These are phyloP conservation scores for Cyclargus thomasi DNA, from an alignment of 1,140 invertebrate species.

Conservation along the genomic window DNA sequence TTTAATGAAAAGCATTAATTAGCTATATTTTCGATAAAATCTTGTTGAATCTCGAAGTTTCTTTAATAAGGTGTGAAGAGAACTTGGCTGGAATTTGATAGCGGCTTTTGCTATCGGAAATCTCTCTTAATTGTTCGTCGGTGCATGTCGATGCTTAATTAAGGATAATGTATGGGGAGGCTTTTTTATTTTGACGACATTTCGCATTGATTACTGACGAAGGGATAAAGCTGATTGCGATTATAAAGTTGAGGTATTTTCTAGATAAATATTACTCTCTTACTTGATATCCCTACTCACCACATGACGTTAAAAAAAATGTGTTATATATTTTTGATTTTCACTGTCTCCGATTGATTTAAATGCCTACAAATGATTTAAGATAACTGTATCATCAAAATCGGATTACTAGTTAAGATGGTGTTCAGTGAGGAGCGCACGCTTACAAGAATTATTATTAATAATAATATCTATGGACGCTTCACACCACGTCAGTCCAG, in stretches of 20 bases:
- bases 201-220: neutral
- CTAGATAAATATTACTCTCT: too few species aligned
- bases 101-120: constrained; percentile 57
- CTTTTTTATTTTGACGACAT: constrained; percentile 40
- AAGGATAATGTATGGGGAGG: constrained; percentile 57
- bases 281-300: too few species aligned
- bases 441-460: too few species aligned
- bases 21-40: neutral
- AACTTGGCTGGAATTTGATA: constrained; percentile 47
- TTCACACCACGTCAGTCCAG: too few species aligned
- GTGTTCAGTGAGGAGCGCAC: too few species aligned
- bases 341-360: too few species aligned
- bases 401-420: too few species aligned
- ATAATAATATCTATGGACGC: too few species aligned
- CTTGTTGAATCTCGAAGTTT: constrained; percentile 31
- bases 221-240: neutral
- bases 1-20: neutral
- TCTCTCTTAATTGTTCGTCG: constrained; percentile 65
- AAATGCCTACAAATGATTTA: too few species aligned
- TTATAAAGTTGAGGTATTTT: neutral
- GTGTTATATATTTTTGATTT: too few species aligned
- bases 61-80: constrained; percentile 65
- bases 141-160: constrained; percentile 67
- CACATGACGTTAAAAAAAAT: too few species aligned
- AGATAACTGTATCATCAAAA: too few species aligned